A percentile compares a stretch with the other conserved stretches of the same genome.
Evolutionary conservation across 2,113 vertebrate genomes (phyloP).

Genomic region (Bubalus kerabau): DNA sequence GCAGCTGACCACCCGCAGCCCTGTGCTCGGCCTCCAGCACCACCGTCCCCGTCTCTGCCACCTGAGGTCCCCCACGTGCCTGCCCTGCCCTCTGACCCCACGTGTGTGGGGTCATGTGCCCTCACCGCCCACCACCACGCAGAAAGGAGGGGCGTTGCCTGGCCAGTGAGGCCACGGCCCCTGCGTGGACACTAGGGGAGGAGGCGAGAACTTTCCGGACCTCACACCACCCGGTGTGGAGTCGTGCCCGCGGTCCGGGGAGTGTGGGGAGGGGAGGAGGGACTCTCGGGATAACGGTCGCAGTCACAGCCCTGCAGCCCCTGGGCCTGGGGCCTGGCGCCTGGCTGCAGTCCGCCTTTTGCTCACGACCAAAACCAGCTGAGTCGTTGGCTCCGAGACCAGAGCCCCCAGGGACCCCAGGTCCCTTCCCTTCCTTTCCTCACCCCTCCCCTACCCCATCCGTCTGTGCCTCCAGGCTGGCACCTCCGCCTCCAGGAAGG

Average conservation of each 20-base stretch:
- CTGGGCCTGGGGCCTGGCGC: background rate
- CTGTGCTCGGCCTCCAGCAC: background rate
- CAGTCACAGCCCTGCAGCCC: background rate
- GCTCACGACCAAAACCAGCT: background rate
- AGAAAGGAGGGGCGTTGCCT: fast-evolving
- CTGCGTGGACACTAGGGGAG: fast-evolving
- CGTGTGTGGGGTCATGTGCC: background rate
- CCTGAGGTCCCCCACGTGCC: background rate
- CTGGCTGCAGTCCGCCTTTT: background rate
- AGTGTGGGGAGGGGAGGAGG: background rate
- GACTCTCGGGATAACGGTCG: fast-evolving
- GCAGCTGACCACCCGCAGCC: fast-evolving
- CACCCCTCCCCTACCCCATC: background rate
- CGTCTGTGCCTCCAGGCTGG: fast-evolving
- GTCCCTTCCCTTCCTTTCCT: background rate
- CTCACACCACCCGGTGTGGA: too few species aligned
- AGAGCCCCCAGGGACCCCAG: background rate
- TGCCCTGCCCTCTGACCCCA: background rate
- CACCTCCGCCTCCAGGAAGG: background rate
- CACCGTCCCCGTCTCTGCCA: background rate
- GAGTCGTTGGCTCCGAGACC: background rate
- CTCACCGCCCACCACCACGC: background rate
- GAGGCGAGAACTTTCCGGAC: background rate
- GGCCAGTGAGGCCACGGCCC: background rate
- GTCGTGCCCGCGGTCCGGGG: fast-evolving